Base-by-base conservation (phyloP, 2,797 vertebrate genomes). In the Decapterus maruadsi region DNA sequence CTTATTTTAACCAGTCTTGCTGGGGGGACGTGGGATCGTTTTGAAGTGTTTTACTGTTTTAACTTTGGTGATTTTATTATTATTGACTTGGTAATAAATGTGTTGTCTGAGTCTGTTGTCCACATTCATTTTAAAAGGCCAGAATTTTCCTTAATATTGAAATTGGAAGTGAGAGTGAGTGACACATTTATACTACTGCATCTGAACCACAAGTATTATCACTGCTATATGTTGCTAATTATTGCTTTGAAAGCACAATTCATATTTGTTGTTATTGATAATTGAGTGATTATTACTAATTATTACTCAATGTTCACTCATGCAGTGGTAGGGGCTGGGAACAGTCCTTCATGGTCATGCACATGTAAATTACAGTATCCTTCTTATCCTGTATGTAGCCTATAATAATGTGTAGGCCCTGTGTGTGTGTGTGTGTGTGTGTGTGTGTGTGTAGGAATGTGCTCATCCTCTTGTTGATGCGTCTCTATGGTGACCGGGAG, bases 1-100 rank as follows among this genome's bases (percentile, higher is more conserved):
- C 22, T 51, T 58, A 31, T 72, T 87, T 74, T 76, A 84, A 56
- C 58, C 19, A 50, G 11, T 62, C 36, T 80, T 75, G 29, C 46
- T 12, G n/a, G n/a, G 34, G 6, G 6, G 34, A 1, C 20, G 50
- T 40, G 50, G 42, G 48, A 17, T 14, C 17, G 1, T 62, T 62
- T 57, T 43, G 0, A 75, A 55, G 51, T 63, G 40, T 79, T 71
- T 19, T 16, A 62, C 56, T 46, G 19, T 72, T 68, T 77, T 80
- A 68, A 82, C 29, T 81, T 59, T 68, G 13, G 53, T 75, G 62
- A 46, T 81, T 81, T 84, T 72, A 31, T 67, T 82, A 80, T 65
- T 75, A 68, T 84, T 58, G 58, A 77, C 54, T 40, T 53, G 89
- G 50, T 43, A 92, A 91, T 89, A 90, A 90, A 91, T 72, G 56